Base-by-base conservation (phyloP, 2,888 invertebrate genomes). In the Dicyrtomina minuta region DNA sequence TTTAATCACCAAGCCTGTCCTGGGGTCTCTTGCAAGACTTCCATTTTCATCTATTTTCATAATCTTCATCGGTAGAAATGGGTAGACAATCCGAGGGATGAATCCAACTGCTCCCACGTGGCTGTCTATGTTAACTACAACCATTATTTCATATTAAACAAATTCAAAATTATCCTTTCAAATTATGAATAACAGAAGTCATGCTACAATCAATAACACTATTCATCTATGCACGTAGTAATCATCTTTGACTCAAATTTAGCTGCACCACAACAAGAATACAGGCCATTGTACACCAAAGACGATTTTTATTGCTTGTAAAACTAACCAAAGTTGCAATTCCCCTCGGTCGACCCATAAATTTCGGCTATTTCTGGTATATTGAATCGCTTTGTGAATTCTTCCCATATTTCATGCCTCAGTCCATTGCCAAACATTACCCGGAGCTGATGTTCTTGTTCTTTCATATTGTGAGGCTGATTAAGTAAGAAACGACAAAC, bases 331-430 rank as follows among this genome's bases (percentile, higher is more conserved):
- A 73, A 44, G 46, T 68, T 73, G 58, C 72, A 74, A 81, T 98
- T 99, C 77, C 97, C 97, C 84, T 98, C 97, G 0, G 97, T 97
- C 2, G 96, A 94, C 0, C 96, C 97, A 80, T 98, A 98, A 83
- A 98, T 93, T 83, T 98, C 97, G 0, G 90, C 89, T 24, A 98
- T 91, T 74, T 87, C 84, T 26, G 88, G 84, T 68, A 97, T 91
- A 66, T 89, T 88, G 80, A 96, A 97, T 55, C 97, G 86, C 27
- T 89, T 86, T 4, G 92, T 87, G 80, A 97, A 97, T 78, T 92
- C 90, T 4, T 84, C 85, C 97, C 97, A 98, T 76, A 97, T 94
- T 85, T 93, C 92, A 1, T 94, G 93, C 71, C 96, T 85, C 68
- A 98, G 83, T 0, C 97, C 97, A 81, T 97, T 98, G 41, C 97